A percentile compares a stretch with the other conserved stretches of the same genome.
phyloP scores from a whole-genome alignment of 1,140 invertebrate species.

The Phocides pigmalion region DNA sequence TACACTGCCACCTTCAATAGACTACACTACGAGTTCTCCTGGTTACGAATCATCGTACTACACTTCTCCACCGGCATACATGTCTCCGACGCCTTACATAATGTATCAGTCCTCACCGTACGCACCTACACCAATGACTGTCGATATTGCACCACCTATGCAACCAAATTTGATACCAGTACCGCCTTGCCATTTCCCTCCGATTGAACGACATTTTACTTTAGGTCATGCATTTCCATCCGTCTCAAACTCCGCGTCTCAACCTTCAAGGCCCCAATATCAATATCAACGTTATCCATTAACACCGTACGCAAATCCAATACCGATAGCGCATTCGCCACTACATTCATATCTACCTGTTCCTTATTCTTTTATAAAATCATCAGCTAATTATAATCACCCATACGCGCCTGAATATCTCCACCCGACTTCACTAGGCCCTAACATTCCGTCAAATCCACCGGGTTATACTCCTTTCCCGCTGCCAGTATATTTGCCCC shows the following conservation, averaged over 20 bases:
- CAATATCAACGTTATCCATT: constrained; percentile 1
- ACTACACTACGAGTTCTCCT: constrained; percentile 21
- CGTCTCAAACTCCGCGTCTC: constrained; percentile 4
- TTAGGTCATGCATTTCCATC: constrained; percentile 30
- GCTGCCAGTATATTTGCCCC: neutral
- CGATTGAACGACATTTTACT: constrained; percentile 17
- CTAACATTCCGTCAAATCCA: constrained; percentile 5
- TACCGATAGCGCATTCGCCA: neutral
- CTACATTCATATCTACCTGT: neutral
- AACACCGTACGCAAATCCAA: neutral
- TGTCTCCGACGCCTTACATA: constrained; percentile 44
- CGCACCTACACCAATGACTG: neutral
- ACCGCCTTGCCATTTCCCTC: constrained; percentile 21
- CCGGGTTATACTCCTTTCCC: neutral
- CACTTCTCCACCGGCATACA: constrained; percentile 35
- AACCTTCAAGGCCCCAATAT: neutral
- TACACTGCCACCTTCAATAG: constrained; percentile 15
- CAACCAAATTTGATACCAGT: constrained; percentile 8
- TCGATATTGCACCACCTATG: constrained; percentile 9
- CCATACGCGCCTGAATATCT: constrained; percentile 26
- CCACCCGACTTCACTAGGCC: constrained; percentile 16
- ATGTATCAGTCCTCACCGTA: constrained; percentile 46
- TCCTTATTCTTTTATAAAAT: neutral
- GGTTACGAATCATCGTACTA: constrained; percentile 46
- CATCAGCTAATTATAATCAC: constrained; percentile 44